Base-by-base conservation (phyloP, 2,888 invertebrate species). In the Thymelicus lineola region DNA sequence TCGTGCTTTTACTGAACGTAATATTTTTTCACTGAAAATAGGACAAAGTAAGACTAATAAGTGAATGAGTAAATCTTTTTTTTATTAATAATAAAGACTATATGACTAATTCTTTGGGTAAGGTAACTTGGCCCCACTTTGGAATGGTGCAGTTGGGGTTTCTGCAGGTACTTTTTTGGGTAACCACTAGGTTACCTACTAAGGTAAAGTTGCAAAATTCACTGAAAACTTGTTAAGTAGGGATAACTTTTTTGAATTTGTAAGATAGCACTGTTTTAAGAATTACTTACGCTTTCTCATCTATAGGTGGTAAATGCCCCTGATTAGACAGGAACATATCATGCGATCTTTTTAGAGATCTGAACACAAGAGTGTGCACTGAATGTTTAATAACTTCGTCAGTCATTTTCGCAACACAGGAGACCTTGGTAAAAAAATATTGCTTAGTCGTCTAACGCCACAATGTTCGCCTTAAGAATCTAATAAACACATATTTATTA, bases 251-350 rank as follows among this genome's bases (percentile, higher is more conserved):
- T 42, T 42, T 36, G 35, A 36, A 28, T 14, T 36, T 36, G 15
- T 7, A 36, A 10, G 7, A 6, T 58, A 38, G 4, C 46, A 53
- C 1, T 46, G 28, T 42, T n/a, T n/a, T 3, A 36, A 60, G 1
- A n/a, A 46, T 57, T 75, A 94, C 96, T 95, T 94, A 98, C 97
- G 98, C 96, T 85, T 95, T 95, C 66, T 97, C 96, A 87, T 99
- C 98, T 55, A 96, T 95, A 64, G 97, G 96, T 6, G 99, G 98
- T 66, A 98, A 90, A 73, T 95, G 91, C 35, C 97, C 97, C 85
- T 99, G 98, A 86, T 99, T 98, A 14, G 97, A 96, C 60, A 99
- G 94, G 88, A 99, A 99, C 97, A 99, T 97, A 89, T 99, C 99
- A 86, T 99, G 99, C 0, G 99, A 98, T 82, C 99, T 94, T 89